Percentiles rank a stretch among this genome's conserved stretches.
These are phyloP conservation scores for Trinorchestia longiramus DNA, from an alignment of 1,140 invertebrate species.

Conservation along the genomic window DNA sequence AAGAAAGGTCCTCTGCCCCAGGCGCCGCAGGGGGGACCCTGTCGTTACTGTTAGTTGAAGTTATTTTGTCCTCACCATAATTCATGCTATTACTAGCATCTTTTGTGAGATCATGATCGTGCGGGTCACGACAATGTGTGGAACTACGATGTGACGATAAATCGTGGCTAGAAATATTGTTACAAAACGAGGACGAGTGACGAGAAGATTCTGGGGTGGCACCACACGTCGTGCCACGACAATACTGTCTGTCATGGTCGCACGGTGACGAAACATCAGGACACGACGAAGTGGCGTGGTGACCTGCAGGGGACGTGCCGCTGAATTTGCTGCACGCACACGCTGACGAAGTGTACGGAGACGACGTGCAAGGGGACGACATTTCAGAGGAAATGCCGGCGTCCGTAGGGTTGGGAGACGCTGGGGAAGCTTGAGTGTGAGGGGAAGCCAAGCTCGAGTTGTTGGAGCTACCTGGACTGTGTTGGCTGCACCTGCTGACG, in stretches of 20 bases:
- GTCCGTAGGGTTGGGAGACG: neutral
- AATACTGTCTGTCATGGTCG: neutral
- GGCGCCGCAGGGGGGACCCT: neutral
- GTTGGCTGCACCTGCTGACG: neutral
- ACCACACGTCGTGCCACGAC: neutral
- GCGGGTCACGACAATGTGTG: neutral
- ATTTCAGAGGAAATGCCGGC: slow-evolving; percentile 29
- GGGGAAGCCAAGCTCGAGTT: neutral
- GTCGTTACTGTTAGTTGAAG: neutral
- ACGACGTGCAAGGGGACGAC: neutral
- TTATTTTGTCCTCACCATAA: neutral
- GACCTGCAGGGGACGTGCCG: neutral
- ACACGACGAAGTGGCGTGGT: neutral
- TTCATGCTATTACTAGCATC: neutral
- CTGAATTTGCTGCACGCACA: neutral
- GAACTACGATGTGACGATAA: neutral
- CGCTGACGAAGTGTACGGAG: neutral
- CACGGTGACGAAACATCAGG: neutral
- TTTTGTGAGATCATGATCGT: neutral
- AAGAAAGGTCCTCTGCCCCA: neutral
- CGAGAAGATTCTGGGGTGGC: neutral
- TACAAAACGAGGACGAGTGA: neutral
- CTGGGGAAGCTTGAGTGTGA: neutral
- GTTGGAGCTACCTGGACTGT: neutral
- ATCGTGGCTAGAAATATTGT: neutral